Evolutionary conservation across 2,797 vertebrate genomes (phyloP), one percentile per base, ranked within the genome.

Genomic region (Varecia variegata): DNA sequence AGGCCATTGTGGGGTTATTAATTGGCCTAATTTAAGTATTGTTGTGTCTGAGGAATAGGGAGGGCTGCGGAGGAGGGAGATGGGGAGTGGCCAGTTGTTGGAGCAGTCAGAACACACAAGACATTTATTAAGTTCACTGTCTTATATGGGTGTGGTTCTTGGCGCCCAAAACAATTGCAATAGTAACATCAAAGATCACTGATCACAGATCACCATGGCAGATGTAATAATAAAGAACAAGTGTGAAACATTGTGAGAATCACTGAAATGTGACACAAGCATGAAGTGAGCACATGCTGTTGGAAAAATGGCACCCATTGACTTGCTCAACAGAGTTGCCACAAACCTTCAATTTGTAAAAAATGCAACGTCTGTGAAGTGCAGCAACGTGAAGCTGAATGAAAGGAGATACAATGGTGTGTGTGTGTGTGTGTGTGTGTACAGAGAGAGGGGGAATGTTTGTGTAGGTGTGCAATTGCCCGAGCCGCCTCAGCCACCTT

Each of bases 401-500:
- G 62, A 18, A n/a, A n/a, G 15, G 62, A 65, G 21, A 18, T 65
- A n/a, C 7, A 15, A 18, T 3, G 32, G 60, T 2, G 27, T 27
- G 25, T 60, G 70, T 74, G 43, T n/a, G 30, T 32, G 7, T 32
- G 20, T 30, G 30, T 27, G 7, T 70, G 15, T 35, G 20, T 70
- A 1, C 30, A n/a, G 2, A 58, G 10, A 58, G 10, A 11, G 56
- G 2, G n/a, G 38, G 35, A 18, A 0, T 27, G 11, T 20, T 13
- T 68, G 45, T 30, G 15, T 25, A 15, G n/a, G 0, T 20, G 1
- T 40, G n/a, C 27, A 43, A 68, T 68, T 65, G 14, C n/a, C 58
- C 67, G 2, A 15, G 11, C 83, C 74, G 18, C 76, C 76, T 56
- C 3, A 3, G 52, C 52, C 50, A 40, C 58, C 80, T 27, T 77